Evolutionary conservation across 2,113 vertebrate genomes (phyloP), one percentile per base, ranked within the genome.

Genomic region (Sterrhoptilus dennistouni): DNA sequence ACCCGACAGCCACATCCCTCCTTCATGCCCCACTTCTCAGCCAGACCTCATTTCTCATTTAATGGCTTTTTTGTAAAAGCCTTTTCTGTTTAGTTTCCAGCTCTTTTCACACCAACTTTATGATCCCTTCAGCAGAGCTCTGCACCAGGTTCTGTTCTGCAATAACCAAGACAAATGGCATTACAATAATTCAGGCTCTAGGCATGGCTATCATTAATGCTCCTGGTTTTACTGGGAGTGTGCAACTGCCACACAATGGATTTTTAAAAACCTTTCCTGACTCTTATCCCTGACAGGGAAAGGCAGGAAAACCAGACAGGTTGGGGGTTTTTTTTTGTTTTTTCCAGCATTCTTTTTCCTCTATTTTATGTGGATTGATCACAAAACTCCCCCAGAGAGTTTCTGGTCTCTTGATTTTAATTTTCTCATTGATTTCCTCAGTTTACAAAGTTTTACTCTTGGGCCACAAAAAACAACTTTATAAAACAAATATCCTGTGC

Each of bases 91-190:
- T 75, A 83, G 56, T 78, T 90, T 94, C 65, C 50, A 83, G 38
- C 33, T 76, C 63, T 92, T 80, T 76, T 87, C 76, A 69, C 59
- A 61, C 59, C 45, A 86, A 81, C 89, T 95, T 95, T 83, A 83
- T 9, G 52, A 92, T 59, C 66, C 88, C 88, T 92, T 83, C 95
- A 93, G 89, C 72, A 53, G 65, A 85, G 60, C 92, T 85, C 90
- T 63, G 50, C 54, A 70, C 56, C 81, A 63, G 47, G 83, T 80
- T 88, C 57, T 83, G 69, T 57, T 66, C 68, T 77, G 66, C 86
- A 83, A 90, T 59, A 90, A 96, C 60, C 24, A 85, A 87, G 87
- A 85, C 61, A 93, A 93, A 95, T 27, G 61, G 70, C 28, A 71
- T 93, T 86, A 91, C 76, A 63, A 60, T 68, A 81, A 92, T 86